Percentiles rank a stretch among this genome's conserved stretches.
These are phyloP conservation scores for Brachionus rubens DNA, from an alignment of 1,140 invertebrate genomes.

Conservation along the genomic window DNA sequence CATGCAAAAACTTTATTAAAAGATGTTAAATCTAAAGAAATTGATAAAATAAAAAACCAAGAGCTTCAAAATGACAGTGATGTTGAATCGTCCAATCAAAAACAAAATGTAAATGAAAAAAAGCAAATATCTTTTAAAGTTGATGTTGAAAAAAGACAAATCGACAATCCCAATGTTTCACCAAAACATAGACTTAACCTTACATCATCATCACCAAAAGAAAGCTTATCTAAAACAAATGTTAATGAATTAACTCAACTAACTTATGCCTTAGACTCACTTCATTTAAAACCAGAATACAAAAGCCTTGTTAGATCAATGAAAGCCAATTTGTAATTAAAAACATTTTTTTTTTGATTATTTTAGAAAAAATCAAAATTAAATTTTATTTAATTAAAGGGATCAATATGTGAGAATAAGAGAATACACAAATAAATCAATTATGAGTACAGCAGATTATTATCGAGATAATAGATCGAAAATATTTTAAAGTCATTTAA, in stretches of 20 bases:
- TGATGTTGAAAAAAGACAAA: neutral
- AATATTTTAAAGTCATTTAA: no score
- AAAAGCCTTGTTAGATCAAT: constrained; percentile 21
- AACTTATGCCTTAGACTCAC: neutral
- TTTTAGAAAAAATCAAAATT: neutral
- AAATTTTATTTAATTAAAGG: neutral
- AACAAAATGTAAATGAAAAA: neutral
- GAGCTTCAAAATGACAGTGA: no score
- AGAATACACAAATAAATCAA: constrained; percentile 1
- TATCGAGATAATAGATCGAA: neutral
- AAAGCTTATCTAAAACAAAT: no score
- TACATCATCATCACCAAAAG: no score
- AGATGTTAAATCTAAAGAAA: no score
- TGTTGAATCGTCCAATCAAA: no score
- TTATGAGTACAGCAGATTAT: constrained; percentile 13
- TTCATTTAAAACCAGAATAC: neutral
- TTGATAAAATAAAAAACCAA: no score
- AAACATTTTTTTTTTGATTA: neutral
- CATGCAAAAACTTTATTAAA: no score
- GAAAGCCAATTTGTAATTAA: constrained; percentile 25
- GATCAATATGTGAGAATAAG: constrained; percentile 5
- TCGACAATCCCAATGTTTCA: no score
- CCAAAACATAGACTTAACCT: no score
- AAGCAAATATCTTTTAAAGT: neutral
- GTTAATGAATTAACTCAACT: no score